Conservation (phyloP, 2,888 invertebrate species). For the Morpho deidamia region DNA sequence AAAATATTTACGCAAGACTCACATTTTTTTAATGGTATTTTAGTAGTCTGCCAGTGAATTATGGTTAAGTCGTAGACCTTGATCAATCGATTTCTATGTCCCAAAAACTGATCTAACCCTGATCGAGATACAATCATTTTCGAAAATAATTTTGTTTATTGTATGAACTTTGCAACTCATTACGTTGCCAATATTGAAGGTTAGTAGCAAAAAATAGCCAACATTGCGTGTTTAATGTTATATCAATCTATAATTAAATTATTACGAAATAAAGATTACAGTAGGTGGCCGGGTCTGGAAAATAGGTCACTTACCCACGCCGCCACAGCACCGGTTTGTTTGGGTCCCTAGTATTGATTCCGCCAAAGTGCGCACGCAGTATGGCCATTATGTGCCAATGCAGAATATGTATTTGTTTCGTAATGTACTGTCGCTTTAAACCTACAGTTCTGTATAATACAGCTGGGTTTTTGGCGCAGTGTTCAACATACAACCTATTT, state of each 20-base stretch:
- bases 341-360: slow-evolving; percentile 72
- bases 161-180: no score
- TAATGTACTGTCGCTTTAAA: slow-evolving; percentile 2
- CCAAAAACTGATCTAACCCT: no score
- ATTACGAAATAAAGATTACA: slow-evolving; percentile 8
- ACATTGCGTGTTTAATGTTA: no score
- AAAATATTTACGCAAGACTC: no score
- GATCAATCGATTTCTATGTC: no score
- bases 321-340: slow-evolving; percentile 60
- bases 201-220: no score
- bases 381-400: slow-evolving; percentile 23
- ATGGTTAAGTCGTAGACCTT: no score
- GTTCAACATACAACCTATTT: slow-evolving; percentile 7
- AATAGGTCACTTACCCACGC: slow-evolving; percentile 70
- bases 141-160: no score
- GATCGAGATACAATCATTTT: no score
- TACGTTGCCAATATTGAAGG: no score
- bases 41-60: no score
- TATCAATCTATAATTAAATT: not conserved
- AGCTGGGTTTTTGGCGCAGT: slow-evolving; percentile 5
- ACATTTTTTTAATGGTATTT: no score
- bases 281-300: slow-evolving; percentile 39
- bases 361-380: slow-evolving; percentile 57
- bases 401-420: slow-evolving; percentile 24
- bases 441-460: not conserved